phyloP scores from a whole-genome alignment of 2,113 vertebrate species.

The Callionymus lyra region DNA sequence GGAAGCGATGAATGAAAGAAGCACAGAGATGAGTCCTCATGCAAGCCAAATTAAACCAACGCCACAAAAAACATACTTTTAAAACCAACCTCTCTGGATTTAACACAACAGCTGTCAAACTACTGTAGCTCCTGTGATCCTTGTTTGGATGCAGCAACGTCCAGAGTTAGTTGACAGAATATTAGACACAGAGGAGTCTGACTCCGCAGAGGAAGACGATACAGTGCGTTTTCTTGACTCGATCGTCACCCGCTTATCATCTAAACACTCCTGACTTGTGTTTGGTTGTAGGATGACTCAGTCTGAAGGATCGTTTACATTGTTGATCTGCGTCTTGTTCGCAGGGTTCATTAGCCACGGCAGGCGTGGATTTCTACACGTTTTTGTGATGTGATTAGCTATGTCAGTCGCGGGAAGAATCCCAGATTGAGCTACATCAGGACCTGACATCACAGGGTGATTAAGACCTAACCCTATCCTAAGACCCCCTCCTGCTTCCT shows the following conservation, averaged over 20 bases:
- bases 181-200: conserved; percentile 3
- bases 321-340: no score
- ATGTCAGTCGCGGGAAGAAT: conserved; percentile 14
- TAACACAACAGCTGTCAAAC: conserved; percentile 5
- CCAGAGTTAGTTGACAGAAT: conserved; percentile 4
- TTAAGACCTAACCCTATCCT: conserved; percentile 13
- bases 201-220: conserved; percentile 1
- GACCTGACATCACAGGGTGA: conserved; percentile 12
- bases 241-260: no score
- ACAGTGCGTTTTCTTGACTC: no score
- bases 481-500: background rate
- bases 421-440: conserved; percentile 6
- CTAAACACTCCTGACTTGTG: no score
- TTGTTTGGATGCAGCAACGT: conserved; percentile 2
- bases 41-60: conserved; percentile 39
- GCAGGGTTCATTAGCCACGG: no score
- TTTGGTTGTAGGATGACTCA: no score
- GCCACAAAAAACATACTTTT: conserved; percentile 12
- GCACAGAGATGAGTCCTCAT: conserved; percentile 47
- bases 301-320: no score
- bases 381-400: conserved; percentile 12
- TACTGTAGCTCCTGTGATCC: conserved; percentile 9
- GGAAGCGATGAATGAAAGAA: conserved; percentile 50
- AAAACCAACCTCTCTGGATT: conserved; percentile 10
- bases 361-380: background rate